These are phyloP conservation scores for Gila orcuttii DNA, from an alignment of 2,113 vertebrate species.

Conservation along the genomic window DNA sequence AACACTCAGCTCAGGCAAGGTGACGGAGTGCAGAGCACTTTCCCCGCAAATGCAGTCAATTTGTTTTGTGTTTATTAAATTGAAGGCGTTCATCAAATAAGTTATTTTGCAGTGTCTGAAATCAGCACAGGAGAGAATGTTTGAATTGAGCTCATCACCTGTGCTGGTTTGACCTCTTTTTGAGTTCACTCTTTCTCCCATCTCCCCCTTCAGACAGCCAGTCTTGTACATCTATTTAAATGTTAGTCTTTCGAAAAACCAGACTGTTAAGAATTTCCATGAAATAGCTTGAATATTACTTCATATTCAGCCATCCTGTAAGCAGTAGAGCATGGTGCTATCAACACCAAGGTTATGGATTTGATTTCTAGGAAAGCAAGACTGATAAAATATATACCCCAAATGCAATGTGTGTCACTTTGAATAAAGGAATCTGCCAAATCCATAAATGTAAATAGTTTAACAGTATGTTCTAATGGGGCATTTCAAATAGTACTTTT, in stretches of 20 bases:
- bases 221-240: conserved; percentile 5
- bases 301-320: not conserved
- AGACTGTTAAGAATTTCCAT: not conserved
- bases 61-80: conserved; percentile 19
- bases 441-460: not conserved
- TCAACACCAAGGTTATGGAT: not conserved
- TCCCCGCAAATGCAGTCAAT: conserved; percentile 1
- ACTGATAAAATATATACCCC: not conserved
- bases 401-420: not conserved
- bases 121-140: not conserved
- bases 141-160: not conserved
- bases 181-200: not conserved
- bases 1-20: conserved; percentile 4
- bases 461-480: not conserved
- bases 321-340: not conserved
- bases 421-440: not conserved
- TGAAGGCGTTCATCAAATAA: conserved; percentile 7
- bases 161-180: conserved; percentile 14
- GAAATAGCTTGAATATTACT: not conserved
- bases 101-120: not conserved
- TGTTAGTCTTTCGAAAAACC: not conserved
- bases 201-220: not conserved
- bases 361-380: not conserved
- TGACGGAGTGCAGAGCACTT: not conserved
- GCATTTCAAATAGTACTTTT: not conserved